Percentiles rank a stretch among this genome's conserved stretches.
phyloP scores from a whole-genome alignment of 23 tunicate species.

The Ascidia mentula region DNA sequence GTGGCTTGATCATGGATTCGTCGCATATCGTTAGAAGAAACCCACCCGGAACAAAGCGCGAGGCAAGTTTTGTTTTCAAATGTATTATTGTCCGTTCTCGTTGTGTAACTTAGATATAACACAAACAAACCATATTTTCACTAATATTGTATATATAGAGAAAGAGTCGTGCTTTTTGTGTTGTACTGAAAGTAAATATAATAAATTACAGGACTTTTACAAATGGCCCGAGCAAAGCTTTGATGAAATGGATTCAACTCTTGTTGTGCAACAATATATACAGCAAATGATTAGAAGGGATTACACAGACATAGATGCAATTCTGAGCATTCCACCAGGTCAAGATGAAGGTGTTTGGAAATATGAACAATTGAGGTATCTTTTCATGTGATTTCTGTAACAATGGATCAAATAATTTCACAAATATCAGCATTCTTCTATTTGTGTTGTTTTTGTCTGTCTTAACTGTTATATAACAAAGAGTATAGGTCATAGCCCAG shows the following conservation, averaged over 20 bases:
- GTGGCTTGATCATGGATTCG: slow-evolving; percentile 60
- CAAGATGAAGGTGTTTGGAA: slow-evolving; percentile 99
- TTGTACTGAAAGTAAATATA: background rate
- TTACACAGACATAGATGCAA: slow-evolving; percentile 58
- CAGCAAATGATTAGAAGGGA: slow-evolving; percentile 86
- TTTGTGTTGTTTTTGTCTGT: too few relatives aligned
- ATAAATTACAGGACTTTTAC: slow-evolving; percentile 64
- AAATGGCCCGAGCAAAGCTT: slow-evolving; percentile 91
- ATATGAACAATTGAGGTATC: slow-evolving; percentile 96
- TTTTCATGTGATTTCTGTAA: too few relatives aligned
- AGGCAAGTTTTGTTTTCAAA: too few relatives aligned
- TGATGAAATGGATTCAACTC: slow-evolving; percentile 92
- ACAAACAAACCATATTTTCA: too few relatives aligned
- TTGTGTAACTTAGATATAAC: too few relatives aligned
- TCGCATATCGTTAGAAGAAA: slow-evolving; percentile 62
- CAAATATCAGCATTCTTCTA: too few relatives aligned
- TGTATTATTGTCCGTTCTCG: too few relatives aligned
- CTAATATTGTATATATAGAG: too few relatives aligned
- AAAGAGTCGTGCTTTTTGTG: too few relatives aligned
- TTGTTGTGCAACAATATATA: slow-evolving; percentile 89
- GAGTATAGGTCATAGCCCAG: too few relatives aligned
- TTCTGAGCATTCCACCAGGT: slow-evolving; percentile 73
- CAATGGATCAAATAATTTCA: background rate
- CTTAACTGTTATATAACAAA: too few relatives aligned
- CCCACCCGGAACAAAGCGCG: slow-evolving; percentile 86